Evolutionary conservation across 92 coral and sea anemone genomes (phyloP), one percentile per base, ranked within the genome.

Genomic region (Anthopleura xanthogrammica): DNA sequence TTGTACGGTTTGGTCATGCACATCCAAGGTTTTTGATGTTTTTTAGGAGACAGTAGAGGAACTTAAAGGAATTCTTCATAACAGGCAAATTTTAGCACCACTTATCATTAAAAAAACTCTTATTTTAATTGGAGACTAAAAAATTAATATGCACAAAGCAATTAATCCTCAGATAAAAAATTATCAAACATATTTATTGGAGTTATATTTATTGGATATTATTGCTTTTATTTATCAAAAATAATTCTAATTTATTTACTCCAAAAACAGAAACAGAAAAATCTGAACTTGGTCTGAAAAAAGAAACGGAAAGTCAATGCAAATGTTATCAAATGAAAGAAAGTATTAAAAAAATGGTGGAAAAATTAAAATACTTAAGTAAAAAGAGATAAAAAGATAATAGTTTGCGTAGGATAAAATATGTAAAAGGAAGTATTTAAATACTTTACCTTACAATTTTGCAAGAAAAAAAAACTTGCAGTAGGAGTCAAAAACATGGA

Each of bases 241-340:
- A 39, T 12, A 22, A 60, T 24, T 39, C 41, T 5, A 79, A 24
- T 56, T 5, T 20, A 24, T 56, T 5, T 20, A 19, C 48, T 23
- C 3, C 50, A 56, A 56, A 79, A 58, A 24, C 52, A 79, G 68
- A 43, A 55, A 56, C 54, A 60, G 43, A 60, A 60, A 22, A 50
- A 42, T 11, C 74, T 68, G 54, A 79, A 79, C 83, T 79, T 79
- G 83, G 72, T 79, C 83, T 79, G 83, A 79, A 79, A 79, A 57
- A 56, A 79, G 66, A 77, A 79, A 79, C 17, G 42, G 16, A 79
- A 79, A 79, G 55, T 42, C 41, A 79, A 2, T 48, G 54, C 56
- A 48, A 12, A 56, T 36, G 43, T 54, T 60, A 50, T 29, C 11
- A 1, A 36, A 77, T 19, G 5, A 20, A 19, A 64, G 22, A 64